A percentile compares a stretch with the other conserved stretches of the same genome.
phyloP scores from a whole-genome alignment of 2,113 vertebrate species.

The Cololabis saira region DNA sequence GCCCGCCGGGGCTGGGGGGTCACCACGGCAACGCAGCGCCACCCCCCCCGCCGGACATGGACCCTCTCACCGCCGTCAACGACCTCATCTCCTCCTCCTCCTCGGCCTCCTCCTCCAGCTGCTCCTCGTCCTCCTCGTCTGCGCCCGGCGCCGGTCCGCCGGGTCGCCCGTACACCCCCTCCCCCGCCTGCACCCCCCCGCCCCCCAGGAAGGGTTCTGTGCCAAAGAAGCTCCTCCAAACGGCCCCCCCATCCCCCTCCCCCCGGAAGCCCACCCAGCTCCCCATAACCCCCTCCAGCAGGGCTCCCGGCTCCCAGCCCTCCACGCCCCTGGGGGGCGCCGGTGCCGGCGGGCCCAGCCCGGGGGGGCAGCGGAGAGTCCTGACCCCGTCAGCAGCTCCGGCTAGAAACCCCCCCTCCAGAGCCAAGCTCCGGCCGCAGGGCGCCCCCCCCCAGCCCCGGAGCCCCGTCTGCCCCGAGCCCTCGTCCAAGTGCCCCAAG shows the following conservation, averaged over 20 bases:
- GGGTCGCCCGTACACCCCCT: slow-evolving; percentile 64
- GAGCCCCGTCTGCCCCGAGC: slow-evolving; percentile 77
- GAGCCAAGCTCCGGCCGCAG: slow-evolving; percentile 61
- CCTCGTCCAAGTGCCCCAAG: slow-evolving; percentile 78
- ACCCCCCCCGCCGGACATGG: slow-evolving; percentile 86
- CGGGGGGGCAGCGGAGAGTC: slow-evolving; percentile 24
- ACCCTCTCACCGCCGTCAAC: slow-evolving; percentile 88
- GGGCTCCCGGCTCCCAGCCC: slow-evolving; percentile 56
- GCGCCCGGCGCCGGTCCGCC: slow-evolving; percentile 44
- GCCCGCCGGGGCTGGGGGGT: slow-evolving; percentile 72
- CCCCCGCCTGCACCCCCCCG: slow-evolving; percentile 74
- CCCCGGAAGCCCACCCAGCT: slow-evolving; percentile 73
- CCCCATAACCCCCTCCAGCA: slow-evolving; percentile 48
- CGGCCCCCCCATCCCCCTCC: slow-evolving; percentile 50
- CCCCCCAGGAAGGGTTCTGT: slow-evolving; percentile 60
- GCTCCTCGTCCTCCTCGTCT: slow-evolving; percentile 46
- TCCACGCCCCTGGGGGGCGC: slow-evolving; percentile 30
- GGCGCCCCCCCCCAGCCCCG: slow-evolving; percentile 54
- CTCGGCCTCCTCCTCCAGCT: slow-evolving; percentile 56
- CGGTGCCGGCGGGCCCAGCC: slow-evolving; percentile 41
- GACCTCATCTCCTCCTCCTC: slow-evolving; percentile 76
- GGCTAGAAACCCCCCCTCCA: slow-evolving; percentile 32
- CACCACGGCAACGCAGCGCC: slow-evolving; percentile 49
- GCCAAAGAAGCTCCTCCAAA: slow-evolving; percentile 67
- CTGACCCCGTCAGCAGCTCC: slow-evolving; percentile 44